Evolutionary conservation across 2,797 vertebrate species (phyloP).

Genomic region (Xenops minutus): DNA sequence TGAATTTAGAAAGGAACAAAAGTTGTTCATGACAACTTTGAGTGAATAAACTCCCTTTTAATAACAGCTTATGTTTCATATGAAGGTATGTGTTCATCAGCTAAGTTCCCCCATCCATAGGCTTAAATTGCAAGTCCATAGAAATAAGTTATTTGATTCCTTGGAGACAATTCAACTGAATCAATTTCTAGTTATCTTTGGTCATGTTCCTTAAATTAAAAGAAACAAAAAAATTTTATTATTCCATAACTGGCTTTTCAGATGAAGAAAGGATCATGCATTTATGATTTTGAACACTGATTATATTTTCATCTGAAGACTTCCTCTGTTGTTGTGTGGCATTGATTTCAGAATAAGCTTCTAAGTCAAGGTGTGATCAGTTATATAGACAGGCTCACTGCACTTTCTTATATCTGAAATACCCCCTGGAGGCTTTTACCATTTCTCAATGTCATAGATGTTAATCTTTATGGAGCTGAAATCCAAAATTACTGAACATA

Average conservation of each 20-base stretch:
- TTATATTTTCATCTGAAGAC: constrained; percentile 11
- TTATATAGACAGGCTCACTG: constrained; percentile 85
- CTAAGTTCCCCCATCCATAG: not conserved
- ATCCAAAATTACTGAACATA: constrained; percentile 82
- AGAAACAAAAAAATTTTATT: not conserved
- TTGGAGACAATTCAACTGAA: constrained; percentile 2
- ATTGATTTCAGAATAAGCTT: constrained; percentile 81
- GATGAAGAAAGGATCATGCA: not conserved
- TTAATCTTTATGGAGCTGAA: constrained; percentile 85
- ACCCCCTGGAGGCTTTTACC: constrained; percentile 80
- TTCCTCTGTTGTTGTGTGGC: not conserved
- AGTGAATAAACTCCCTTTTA: not conserved
- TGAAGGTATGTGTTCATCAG: not conserved
- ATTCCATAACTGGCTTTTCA: not conserved
- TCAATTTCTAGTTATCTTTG: constrained; percentile 30
- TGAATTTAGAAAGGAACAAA: not conserved
- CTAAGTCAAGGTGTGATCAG: constrained; percentile 84
- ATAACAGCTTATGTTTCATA: not conserved
- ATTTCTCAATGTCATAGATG: constrained; percentile 86
- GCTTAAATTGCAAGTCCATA: not conserved
- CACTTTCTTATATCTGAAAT: constrained; percentile 82
- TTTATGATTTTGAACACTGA: not conserved
- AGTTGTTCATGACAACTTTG: not conserved
- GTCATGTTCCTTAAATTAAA: constrained; percentile 27
- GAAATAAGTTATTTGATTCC: constrained; percentile 10